Evolutionary conservation across 1,140 invertebrate genomes (phyloP).

Genomic region (Oreohelix idahoensis): DNA sequence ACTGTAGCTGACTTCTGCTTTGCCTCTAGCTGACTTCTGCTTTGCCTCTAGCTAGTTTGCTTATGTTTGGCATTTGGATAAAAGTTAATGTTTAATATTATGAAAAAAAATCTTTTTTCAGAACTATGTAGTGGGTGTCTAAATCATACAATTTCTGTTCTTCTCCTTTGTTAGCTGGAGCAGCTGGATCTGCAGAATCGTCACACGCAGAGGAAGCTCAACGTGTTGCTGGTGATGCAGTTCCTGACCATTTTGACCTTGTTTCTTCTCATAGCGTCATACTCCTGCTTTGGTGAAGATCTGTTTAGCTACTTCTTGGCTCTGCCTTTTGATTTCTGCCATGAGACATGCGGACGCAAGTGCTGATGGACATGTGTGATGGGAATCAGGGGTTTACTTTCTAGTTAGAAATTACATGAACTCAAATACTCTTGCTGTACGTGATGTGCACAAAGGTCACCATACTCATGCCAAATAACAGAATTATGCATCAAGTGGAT

Average conservation of each 20-base stretch:
- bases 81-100: too few relatives aligned
- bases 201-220: conserved; percentile 32
- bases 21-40: too few relatives aligned
- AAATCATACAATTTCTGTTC: too few relatives aligned
- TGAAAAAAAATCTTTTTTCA: too few relatives aligned
- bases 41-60: too few relatives aligned
- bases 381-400: neutral
- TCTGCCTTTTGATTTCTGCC: conserved; percentile 40
- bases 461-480: too few relatives aligned
- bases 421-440: neutral
- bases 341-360: conserved; percentile 35
- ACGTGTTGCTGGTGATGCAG: conserved; percentile 33
- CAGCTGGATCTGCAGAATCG: conserved; percentile 35
- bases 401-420: neutral
- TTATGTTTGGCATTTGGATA: too few relatives aligned
- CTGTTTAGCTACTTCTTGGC: conserved; percentile 35
- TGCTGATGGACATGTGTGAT: conserved; percentile 21
- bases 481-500: too few relatives aligned
- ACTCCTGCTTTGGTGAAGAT: conserved; percentile 38
- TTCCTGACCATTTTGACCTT: conserved; percentile 24
- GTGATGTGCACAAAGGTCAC: too few relatives aligned
- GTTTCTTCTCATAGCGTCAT: conserved; percentile 34
- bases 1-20: too few relatives aligned
- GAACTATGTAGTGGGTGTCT: too few relatives aligned
- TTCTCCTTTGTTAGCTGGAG: conserved; percentile 23